Percentiles rank a stretch among this genome's conserved stretches.
phyloP scores from a whole-genome alignment of 2,888 invertebrate genomes.

The Mayetiola destructor region DNA sequence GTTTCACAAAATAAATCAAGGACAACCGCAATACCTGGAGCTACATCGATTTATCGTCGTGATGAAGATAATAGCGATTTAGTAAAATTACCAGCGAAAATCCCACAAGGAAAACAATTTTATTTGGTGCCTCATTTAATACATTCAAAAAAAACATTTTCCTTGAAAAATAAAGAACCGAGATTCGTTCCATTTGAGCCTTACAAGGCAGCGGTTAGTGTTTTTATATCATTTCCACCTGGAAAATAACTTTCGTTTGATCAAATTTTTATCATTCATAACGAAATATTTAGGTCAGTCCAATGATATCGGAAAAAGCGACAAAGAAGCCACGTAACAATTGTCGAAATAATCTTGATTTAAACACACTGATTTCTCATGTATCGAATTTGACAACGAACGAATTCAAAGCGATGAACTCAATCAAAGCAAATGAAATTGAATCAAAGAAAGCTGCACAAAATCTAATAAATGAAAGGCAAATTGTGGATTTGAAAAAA shows the following conservation, averaged over 20 bases:
- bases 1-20: conserved; percentile 23
- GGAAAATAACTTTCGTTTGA: too few species aligned
- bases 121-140: conserved; percentile 48
- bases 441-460: conserved; percentile 30
- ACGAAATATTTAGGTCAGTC: conserved; percentile 34
- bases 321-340: conserved; percentile 18
- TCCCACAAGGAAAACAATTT: conserved; percentile 43
- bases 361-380: conserved; percentile 51
- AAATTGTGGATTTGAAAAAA: conserved; percentile 46
- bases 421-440: conserved; percentile 34
- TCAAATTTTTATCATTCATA: too few species aligned
- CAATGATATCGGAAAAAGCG: conserved; percentile 46
- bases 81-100: conserved; percentile 32
- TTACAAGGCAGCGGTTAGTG: conserved; percentile 63
- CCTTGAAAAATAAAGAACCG: conserved; percentile 43
- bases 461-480: conserved; percentile 33
- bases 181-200: conserved; percentile 83
- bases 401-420: conserved; percentile 39
- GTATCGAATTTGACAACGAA: conserved; percentile 53
- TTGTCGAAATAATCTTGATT: conserved; percentile 45
- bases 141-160: conserved; percentile 40
- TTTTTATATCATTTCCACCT: not conserved
- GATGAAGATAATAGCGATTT: conserved; percentile 26
- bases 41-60: conserved; percentile 33
- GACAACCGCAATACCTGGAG: conserved; percentile 27